Evolutionary conservation across 2,113 vertebrate genomes (phyloP), one percentile per base, ranked within the genome.

Genomic region (Paedocypris sp.): DNA sequence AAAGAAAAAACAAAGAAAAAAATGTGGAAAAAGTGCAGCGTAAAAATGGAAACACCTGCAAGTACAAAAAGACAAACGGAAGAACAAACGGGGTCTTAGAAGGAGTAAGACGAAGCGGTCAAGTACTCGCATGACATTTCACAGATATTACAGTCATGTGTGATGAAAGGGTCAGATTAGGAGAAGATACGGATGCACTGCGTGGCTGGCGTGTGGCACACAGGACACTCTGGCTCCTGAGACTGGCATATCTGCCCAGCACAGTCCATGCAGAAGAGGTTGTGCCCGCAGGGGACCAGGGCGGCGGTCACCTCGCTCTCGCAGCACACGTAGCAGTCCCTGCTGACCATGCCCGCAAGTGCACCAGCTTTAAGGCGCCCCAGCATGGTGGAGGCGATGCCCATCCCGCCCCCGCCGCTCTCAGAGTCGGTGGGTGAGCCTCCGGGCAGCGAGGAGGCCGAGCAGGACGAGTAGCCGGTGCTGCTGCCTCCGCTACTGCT

Each of bases 131-230:
- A 66, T 77, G 78, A n/a, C n/a, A n/a, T n/a, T n/a, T n/a, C n/a
- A n/a, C n/a, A n/a, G n/a, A n/a, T n/a, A n/a, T n/a, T n/a, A n/a
- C n/a, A n/a, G n/a, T n/a, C n/a, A n/a, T n/a, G n/a, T n/a, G 42
- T 72, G 70, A 73, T 65, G 72, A 64, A 73, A 73, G 69, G 77
- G 58, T 62, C 75, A 72, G 79, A 71, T 88, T 95, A 97, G n/a
- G 91, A 98, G 85, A 97, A 98, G 84, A 97, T 97, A 78, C 91
- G 92, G 73, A 98, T 97, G 87, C 93, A 93, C 82, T 98, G 94
- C 13, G 93, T 95, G 77, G 90, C 88, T 0, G 91, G 89, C 6
- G 88, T 83, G 80, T 89, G 93, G 83, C 94, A 97, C 35, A 91
- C 91, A 0, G 94, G 94, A 36, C 93, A 97, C 82, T 94, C 87